Evolutionary conservation across 2,113 vertebrate species (phyloP).

Genomic region (Stigmatopora nigra): DNA sequence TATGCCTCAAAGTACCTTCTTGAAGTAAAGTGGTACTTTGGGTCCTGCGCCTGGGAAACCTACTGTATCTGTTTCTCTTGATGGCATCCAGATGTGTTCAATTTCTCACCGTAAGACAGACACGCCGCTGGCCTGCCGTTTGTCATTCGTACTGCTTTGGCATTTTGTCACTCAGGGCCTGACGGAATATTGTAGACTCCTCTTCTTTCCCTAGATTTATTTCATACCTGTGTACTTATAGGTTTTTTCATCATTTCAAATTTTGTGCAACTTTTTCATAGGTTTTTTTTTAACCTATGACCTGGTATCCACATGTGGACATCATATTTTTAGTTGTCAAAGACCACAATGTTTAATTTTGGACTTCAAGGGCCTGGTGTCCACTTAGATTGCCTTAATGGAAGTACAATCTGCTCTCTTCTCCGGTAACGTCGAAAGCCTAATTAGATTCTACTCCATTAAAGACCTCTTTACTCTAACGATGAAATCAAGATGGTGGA

Average conservation of each 20-base stretch:
- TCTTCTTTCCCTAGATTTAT: not conserved
- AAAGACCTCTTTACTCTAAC: constrained; percentile 40
- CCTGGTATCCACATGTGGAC: no score
- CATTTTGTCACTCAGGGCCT: constrained; percentile 7
- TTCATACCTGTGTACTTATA: no score
- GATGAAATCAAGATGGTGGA: constrained; percentile 39
- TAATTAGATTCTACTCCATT: constrained; percentile 54
- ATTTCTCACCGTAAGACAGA: constrained; percentile 24
- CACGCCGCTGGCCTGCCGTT: constrained; percentile 23
- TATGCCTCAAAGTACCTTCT: not conserved
- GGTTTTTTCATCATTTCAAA: no score
- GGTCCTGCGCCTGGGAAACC: constrained; percentile 21
- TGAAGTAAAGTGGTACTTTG: constrained; percentile 1
- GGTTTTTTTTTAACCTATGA: no score
- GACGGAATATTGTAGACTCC: constrained; percentile 12
- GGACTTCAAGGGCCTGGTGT: no score
- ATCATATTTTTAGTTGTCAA: no score
- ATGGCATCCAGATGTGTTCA: constrained; percentile 44
- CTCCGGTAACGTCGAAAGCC: constrained; percentile 47
- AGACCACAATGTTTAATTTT: no score
- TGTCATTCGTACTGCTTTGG: constrained; percentile 26
- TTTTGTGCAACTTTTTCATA: no score
- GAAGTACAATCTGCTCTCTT: constrained; percentile 54
- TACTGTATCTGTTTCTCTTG: constrained; percentile 26
- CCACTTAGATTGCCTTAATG: constrained; percentile 33